Base-by-base conservation (phyloP, 2,113 vertebrate species). In the Danionella cerebrum region DNA sequence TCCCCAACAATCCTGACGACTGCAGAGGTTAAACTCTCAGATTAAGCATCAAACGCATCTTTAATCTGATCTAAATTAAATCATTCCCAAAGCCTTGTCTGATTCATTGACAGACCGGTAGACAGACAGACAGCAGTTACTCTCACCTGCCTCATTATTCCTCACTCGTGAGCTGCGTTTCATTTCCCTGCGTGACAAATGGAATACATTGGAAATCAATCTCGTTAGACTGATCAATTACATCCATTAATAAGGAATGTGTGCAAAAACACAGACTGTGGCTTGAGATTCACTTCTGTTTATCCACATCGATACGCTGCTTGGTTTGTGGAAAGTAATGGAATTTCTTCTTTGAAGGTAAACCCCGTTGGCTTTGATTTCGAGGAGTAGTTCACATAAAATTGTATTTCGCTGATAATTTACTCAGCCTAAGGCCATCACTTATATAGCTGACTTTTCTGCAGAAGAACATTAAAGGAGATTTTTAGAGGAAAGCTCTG, bases 161-260 rank as follows among this genome's bases (percentile, higher is more conserved):
- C 31, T 44, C n/a, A n/a, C n/a, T n/a, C n/a, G n/a, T n/a, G n/a
- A n/a, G n/a, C n/a, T n/a, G n/a, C n/a, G n/a, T 42, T 72, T 47
- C 14, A 38, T 36, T 50, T 50, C 35, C 48, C 18, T 51, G 11
- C 18, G 16, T 19, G 58, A n/a, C 67, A 74, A 65, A 74, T 21
- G 33, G n/a, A 31, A 33, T 13, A 19, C 36, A 69, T 58, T 45
- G 35, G 19, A 59, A 69, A 51, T 74, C 51, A 58, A 64, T 70
- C 42, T 36, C 44, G 66, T 47, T 55, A 16, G 41, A 60, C 33
- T 51, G 27, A 42, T 74, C 29, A 44, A 31, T 44, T 59, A 24
- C 42, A 60, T 65, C 36, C 44, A 70, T 70, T 74, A 65, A 70
- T 74, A 45, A 52, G 48, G 69, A 67, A 63, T 73, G 48, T 64